These are phyloP conservation scores for Chamaea fasciata DNA, from an alignment of 2,113 vertebrate species.

Conservation along the genomic window DNA sequence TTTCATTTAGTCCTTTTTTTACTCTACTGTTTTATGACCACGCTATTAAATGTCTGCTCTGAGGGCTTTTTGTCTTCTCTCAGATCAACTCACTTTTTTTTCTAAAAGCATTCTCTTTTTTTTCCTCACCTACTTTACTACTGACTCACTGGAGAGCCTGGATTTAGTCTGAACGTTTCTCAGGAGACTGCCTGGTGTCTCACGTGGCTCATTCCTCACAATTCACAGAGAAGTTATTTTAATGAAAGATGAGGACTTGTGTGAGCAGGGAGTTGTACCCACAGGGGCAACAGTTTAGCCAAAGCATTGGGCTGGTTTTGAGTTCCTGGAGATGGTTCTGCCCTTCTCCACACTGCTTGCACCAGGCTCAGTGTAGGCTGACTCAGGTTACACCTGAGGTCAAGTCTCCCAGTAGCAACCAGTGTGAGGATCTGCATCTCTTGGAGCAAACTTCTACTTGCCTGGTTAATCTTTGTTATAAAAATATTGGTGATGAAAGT, in stretches of 20 bases:
- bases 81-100: background rate
- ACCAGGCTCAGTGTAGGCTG: background rate
- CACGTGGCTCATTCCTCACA: background rate
- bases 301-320: background rate
- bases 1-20: background rate
- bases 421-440: background rate
- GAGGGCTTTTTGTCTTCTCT: background rate
- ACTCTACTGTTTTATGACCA: background rate
- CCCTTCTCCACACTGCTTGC: background rate
- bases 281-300: background rate
- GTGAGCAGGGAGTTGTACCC: background rate
- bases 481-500: background rate
- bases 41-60: background rate
- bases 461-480: background rate
- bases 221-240: background rate
- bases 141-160: slow-evolving; percentile 31
- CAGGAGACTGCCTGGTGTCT: background rate
- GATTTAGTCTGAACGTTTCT: slow-evolving; percentile 23
- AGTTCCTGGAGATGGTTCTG: background rate
- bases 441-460: background rate
- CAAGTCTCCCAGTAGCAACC: background rate
- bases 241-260: background rate
- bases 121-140: slow-evolving; percentile 21
- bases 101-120: background rate
- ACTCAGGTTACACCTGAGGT: background rate